These are phyloP conservation scores for Gambelia wislizenii DNA, from an alignment of 2,797 vertebrate genomes.

Conservation along the genomic window DNA sequence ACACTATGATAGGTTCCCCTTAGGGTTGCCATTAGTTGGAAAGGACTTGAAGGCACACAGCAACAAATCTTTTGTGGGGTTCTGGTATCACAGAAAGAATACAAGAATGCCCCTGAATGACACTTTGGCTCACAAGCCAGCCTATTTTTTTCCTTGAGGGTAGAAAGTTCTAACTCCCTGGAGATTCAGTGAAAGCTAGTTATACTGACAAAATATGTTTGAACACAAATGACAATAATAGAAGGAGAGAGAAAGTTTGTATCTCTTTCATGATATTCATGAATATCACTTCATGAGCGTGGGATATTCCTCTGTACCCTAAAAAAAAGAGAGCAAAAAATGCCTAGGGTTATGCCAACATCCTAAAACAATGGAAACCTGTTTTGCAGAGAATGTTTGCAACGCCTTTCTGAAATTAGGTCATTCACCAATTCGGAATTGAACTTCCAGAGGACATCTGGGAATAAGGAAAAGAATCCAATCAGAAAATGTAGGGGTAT, in stretches of 20 bases:
- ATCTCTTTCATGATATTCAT: no score
- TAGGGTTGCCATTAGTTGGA: no score
- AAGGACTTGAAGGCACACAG: no score
- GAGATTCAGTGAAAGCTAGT: not conserved
- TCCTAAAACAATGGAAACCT: no score
- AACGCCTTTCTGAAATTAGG: not conserved
- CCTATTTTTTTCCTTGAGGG: not conserved
- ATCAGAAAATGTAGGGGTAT: not conserved
- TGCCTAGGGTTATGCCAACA: no score
- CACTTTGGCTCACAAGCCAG: not conserved
- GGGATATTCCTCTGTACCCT: no score
- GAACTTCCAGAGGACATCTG: not conserved
- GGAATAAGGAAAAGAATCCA: not conserved
- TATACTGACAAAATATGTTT: no score
- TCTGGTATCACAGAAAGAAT: not conserved
- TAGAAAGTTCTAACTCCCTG: not conserved
- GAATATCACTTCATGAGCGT: not conserved
- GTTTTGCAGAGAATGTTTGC: no score
- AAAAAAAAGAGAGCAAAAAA: no score
- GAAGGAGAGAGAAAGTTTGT: not conserved
- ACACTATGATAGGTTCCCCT: no score
- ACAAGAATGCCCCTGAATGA: not conserved
- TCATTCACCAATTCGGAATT: not conserved
- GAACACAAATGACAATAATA: not conserved
- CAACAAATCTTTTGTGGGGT: not conserved